phyloP scores from a whole-genome alignment of 2,888 invertebrate species.

The Drosophila pseudotalamancana region DNA sequence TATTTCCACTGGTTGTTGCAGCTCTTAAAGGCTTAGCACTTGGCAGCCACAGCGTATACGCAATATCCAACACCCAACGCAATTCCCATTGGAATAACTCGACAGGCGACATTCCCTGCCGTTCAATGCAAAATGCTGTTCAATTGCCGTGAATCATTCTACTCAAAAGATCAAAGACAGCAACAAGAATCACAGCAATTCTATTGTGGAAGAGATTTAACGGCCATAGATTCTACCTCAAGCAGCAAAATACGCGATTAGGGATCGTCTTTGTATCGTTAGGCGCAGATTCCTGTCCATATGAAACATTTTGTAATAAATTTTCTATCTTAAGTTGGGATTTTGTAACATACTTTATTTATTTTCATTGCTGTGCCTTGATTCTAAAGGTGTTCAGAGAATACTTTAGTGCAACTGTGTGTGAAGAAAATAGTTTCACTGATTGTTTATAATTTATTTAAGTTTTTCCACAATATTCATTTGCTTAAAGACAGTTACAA shows the following conservation, averaged over 20 bases:
- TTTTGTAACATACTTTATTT: slow-evolving; percentile 1
- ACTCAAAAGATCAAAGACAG: slow-evolving; percentile 36
- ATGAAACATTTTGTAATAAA: slow-evolving; percentile 37
- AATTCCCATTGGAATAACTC: slow-evolving; percentile 37
- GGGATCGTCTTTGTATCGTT: slow-evolving; percentile 62
- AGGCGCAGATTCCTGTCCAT: slow-evolving; percentile 30
- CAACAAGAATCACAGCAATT: slow-evolving; percentile 29
- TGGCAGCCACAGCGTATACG: slow-evolving; percentile 59
- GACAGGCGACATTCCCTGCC: slow-evolving; percentile 2
- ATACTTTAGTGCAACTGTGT: not conserved
- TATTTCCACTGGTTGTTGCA: slow-evolving; percentile 18
- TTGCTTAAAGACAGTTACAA: slow-evolving; percentile 50
- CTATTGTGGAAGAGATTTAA: slow-evolving; percentile 16
- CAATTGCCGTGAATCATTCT: slow-evolving; percentile 68
- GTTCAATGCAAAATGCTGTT: slow-evolving; percentile 48
- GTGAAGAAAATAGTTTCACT: not conserved
- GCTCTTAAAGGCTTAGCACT: slow-evolving; percentile 1
- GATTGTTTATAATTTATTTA: too few species aligned
- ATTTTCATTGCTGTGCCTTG: not conserved
- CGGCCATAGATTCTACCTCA: slow-evolving; percentile 28
- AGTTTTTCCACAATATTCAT: slow-evolving; percentile 48
- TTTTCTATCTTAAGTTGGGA: not conserved
- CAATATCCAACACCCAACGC: slow-evolving; percentile 40
- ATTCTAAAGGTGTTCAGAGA: not conserved
- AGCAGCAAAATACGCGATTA: slow-evolving; percentile 66